Percentiles rank a stretch among this genome's conserved stretches.
Evolutionary conservation across 2,113 vertebrate genomes (phyloP).

Genomic region (Gymnarchus niloticus): DNA sequence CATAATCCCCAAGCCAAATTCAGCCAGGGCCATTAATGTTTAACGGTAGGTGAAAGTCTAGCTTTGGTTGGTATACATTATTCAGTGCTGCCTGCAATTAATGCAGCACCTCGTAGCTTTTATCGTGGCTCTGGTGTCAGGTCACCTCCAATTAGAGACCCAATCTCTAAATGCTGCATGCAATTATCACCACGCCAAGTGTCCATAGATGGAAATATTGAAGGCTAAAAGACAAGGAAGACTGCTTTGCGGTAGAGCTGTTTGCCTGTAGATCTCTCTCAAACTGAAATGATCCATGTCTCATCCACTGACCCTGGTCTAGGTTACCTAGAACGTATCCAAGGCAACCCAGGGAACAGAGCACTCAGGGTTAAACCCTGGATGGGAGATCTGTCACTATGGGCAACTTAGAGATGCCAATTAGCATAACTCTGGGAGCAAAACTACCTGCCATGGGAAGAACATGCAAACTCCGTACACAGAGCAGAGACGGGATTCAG

Average conservation of each 20-base stretch:
- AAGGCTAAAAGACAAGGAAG: conserved; percentile 18
- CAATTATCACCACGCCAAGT: conserved; percentile 42
- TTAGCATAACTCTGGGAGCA: too few relatives aligned
- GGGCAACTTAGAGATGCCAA: too few relatives aligned
- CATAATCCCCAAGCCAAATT: conserved; percentile 38
- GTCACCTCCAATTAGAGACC: conserved; percentile 52
- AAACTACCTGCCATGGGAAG: too few relatives aligned
- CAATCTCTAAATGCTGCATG: conserved; percentile 40
- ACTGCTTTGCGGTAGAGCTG: conserved; percentile 33
- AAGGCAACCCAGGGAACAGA: not conserved
- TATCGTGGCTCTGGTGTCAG: conserved; percentile 40
- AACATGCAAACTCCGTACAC: too few relatives aligned
- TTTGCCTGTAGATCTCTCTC: conserved; percentile 35
- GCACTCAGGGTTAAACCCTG: not conserved
- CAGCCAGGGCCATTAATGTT: conserved; percentile 47
- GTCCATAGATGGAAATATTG: conserved; percentile 9
- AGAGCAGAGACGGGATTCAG: not conserved
- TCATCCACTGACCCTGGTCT: not conserved
- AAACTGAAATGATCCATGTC: conserved; percentile 7
- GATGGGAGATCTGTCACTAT: too few relatives aligned
- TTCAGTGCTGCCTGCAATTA: conserved; percentile 63
- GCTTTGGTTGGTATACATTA: conserved; percentile 59
- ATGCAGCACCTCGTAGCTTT: conserved; percentile 35
- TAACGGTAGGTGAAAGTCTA: conserved; percentile 48
- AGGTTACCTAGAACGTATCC: not conserved